phyloP scores from a whole-genome alignment of 2,888 invertebrate genomes.

The Euzetes globulus region DNA sequence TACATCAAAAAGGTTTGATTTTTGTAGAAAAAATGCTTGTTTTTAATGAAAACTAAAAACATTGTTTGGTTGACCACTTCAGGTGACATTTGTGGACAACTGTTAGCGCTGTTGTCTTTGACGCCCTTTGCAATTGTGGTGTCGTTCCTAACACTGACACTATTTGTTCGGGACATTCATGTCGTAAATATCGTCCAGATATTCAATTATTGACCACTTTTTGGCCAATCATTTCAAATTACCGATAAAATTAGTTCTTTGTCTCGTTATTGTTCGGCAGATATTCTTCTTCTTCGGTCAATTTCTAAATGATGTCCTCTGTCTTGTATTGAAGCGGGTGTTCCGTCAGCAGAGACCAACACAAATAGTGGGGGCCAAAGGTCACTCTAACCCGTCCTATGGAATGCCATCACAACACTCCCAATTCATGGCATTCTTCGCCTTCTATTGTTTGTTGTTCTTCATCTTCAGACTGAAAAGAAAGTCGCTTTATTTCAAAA shows the following conservation, averaged over 20 bases:
- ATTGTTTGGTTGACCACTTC: neutral
- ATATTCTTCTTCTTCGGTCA: conserved; percentile 35
- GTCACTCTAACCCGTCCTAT: conserved; percentile 23
- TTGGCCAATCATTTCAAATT: neutral
- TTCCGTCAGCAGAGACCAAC: conserved; percentile 19
- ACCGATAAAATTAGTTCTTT: neutral
- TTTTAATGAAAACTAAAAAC: conserved; percentile 9
- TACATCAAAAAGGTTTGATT: conserved; percentile 34
- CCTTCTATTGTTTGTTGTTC: conserved; percentile 26
- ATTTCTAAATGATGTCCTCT: conserved; percentile 32
- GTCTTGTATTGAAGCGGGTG: conserved; percentile 21
- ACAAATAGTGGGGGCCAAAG: neutral
- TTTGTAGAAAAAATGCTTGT: neutral
- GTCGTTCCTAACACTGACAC: conserved; percentile 29
- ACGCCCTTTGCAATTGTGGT: conserved; percentile 31
- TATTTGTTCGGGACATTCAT: conserved; percentile 34
- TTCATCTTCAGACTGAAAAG: conserved; percentile 21
- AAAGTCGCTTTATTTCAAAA: neutral
- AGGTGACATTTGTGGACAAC: conserved; percentile 31
- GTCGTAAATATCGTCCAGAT: conserved; percentile 16
- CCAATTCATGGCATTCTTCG: conserved; percentile 36
- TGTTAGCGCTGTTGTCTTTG: conserved; percentile 30
- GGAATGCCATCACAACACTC: conserved; percentile 37
- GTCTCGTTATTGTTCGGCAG: conserved; percentile 9
- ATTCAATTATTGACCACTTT: no score